Evolutionary conservation across 2,888 invertebrate genomes (phyloP), one percentile per base, ranked within the genome.

Genomic region (Malthinus seriepunctatus): DNA sequence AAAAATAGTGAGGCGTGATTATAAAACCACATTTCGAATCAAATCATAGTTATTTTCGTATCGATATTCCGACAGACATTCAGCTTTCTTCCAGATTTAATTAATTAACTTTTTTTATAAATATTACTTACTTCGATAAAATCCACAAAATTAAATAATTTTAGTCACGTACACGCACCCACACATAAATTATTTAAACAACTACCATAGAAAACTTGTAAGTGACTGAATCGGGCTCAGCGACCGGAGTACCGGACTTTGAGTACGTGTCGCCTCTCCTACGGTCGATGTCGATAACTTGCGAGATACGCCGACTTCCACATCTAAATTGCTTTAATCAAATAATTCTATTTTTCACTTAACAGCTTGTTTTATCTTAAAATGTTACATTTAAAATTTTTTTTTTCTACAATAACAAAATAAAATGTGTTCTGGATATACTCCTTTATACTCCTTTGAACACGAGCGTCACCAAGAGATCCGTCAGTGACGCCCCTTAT

Each of bases 181-280:
- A 32, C 55, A 55, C 55, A 54, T 31, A 47, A 50, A 51, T 38
- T 14, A 45, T 32, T 46, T 32, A 32, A 32, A 51, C 35, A 48
- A 45, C 44, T 34, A 44, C 44, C n/a, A 47, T 32, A 31, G 8
- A 42, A 32, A 33, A 51, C 42, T 56, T 45, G 37, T 50, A 52
- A 60, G 52, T 53, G 56, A 63, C 63, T 63, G 62, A 59, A 52
- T 42, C 55, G 60, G 57, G 60, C 57, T 56, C 60, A 63, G 48
- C 60, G 60, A 63, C 63, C 63, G 60, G 60, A 60, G 51, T 54
- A 63, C 63, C 63, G 60, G 60, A 60, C 53, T 54, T 59, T 54
- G 60, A 45, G 32, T 63, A 63, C 63, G 57, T 60, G 63, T 63
- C 57, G 48, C 55, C 58, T 55, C 34, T 53, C 11, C 38, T 34